Percentiles rank a stretch among this genome's conserved stretches.
Evolutionary conservation across 2,797 vertebrate genomes (phyloP).

Genomic region (Pangasius macronema): DNA sequence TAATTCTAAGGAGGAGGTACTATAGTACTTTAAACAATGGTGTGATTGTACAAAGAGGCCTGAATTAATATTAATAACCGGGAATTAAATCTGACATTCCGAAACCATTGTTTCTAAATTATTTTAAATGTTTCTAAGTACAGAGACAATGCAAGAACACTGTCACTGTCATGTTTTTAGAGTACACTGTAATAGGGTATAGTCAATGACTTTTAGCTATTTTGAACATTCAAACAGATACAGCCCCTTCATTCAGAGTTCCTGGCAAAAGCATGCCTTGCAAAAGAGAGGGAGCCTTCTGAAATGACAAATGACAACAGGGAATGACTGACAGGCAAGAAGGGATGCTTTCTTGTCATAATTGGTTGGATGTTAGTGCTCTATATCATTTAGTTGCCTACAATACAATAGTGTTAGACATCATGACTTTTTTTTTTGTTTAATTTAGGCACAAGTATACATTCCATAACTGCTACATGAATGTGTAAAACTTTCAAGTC

Average conservation of each 20-base stretch:
- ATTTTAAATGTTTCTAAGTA: background rate
- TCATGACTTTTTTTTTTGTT: background rate
- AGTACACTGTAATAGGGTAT: background rate
- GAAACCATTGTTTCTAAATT: background rate
- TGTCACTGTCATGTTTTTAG: background rate
- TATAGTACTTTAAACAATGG: background rate
- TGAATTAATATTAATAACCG: background rate
- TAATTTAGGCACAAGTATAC: background rate
- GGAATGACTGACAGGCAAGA: background rate
- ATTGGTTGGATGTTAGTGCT: background rate
- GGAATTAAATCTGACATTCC: background rate
- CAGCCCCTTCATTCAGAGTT: background rate
- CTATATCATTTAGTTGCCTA: background rate
- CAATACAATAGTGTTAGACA: background rate
- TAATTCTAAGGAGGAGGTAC: background rate
- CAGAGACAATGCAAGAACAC: background rate
- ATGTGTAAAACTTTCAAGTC: background rate
- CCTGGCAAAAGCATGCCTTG: background rate
- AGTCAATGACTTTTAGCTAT: background rate
- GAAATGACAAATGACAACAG: background rate
- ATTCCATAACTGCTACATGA: background rate
- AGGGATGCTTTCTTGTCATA: background rate
- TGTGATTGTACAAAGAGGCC: background rate
- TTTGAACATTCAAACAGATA: background rate
- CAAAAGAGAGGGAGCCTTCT: background rate